These are phyloP conservation scores for Toxotes lorentzi DNA, from an alignment of 2,797 vertebrate genomes.

Conservation along the genomic window DNA sequence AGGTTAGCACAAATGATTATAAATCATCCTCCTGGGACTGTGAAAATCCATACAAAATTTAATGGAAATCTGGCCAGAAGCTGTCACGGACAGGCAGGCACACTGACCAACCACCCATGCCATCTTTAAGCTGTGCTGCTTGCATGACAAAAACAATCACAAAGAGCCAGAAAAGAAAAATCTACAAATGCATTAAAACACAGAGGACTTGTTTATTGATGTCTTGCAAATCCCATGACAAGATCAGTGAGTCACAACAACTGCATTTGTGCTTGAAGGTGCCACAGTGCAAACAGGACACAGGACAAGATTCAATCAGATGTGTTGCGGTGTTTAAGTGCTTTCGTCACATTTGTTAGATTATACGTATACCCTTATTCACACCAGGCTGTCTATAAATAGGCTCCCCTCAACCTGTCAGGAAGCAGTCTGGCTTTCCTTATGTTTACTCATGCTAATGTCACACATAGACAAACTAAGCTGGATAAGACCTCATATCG, in stretches of 20 bases:
- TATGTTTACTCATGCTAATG: background rate
- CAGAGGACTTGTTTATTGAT: slow-evolving; percentile 39
- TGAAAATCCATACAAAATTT: slow-evolving; percentile 52
- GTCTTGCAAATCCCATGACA: slow-evolving; percentile 63
- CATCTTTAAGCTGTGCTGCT: slow-evolving; percentile 32
- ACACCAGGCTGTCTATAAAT: slow-evolving; percentile 12
- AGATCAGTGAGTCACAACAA: slow-evolving; percentile 52
- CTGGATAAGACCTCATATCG: background rate
- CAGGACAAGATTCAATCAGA: slow-evolving; percentile 48
- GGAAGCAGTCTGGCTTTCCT: background rate
- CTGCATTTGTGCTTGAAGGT: slow-evolving; percentile 51
- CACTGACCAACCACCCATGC: slow-evolving; percentile 30
- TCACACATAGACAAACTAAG: slow-evolving; percentile 12
- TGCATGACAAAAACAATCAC: slow-evolving; percentile 43
- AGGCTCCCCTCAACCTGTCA: background rate
- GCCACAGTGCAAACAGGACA: slow-evolving; percentile 62
- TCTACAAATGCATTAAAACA: slow-evolving; percentile 52
- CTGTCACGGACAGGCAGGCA: slow-evolving; percentile 33
- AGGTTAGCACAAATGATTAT: slow-evolving; percentile 34
- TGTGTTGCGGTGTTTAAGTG: slow-evolving; percentile 53
- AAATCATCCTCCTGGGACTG: slow-evolving; percentile 38
- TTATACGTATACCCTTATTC: slow-evolving; percentile 1
- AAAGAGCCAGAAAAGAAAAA: slow-evolving; percentile 44
- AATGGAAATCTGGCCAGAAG: slow-evolving; percentile 48
- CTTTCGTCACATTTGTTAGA: slow-evolving; percentile 26